Evolutionary conservation across 1,140 invertebrate genomes (phyloP).

Genomic region (Brachionus sp.): DNA sequence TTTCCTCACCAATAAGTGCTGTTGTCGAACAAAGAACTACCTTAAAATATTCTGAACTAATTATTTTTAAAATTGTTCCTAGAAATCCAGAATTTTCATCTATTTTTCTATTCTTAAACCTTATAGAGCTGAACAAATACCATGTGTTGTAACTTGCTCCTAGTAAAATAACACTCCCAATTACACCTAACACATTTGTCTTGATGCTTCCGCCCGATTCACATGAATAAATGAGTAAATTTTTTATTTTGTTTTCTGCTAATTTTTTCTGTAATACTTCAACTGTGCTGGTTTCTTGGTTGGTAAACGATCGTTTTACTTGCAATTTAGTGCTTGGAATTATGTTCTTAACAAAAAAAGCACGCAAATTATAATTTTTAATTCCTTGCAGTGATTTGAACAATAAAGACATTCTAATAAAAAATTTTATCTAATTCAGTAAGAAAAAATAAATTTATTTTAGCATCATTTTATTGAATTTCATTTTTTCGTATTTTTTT

Average conservation of each 20-base stretch:
- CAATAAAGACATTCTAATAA: background rate
- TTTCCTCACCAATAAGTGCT: constrained; percentile 3
- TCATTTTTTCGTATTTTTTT: too few relatives aligned
- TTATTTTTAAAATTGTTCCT: background rate
- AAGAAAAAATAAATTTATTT: background rate
- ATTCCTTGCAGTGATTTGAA: background rate
- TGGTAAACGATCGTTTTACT: background rate
- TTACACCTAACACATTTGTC: constrained; percentile 1
- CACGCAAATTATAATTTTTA: background rate
- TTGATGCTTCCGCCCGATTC: background rate
- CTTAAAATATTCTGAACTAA: constrained; percentile 26
- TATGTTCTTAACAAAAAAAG: background rate
- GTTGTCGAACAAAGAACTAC: background rate
- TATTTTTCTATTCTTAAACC: constrained; percentile 14
- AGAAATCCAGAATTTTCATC: background rate
- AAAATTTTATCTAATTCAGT: background rate
- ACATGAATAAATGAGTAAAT: constrained; percentile 14
- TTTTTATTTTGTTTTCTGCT: background rate
- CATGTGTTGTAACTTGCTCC: constrained; percentile 37
- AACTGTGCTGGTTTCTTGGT: background rate
- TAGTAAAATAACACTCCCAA: constrained; percentile 14
- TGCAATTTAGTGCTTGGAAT: background rate
- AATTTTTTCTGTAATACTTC: constrained; percentile 9
- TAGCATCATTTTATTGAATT: background rate
- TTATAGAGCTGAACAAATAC: constrained; percentile 11